Base-by-base conservation (phyloP, 2,888 invertebrate genomes). In the Drosophila sordidula region DNA sequence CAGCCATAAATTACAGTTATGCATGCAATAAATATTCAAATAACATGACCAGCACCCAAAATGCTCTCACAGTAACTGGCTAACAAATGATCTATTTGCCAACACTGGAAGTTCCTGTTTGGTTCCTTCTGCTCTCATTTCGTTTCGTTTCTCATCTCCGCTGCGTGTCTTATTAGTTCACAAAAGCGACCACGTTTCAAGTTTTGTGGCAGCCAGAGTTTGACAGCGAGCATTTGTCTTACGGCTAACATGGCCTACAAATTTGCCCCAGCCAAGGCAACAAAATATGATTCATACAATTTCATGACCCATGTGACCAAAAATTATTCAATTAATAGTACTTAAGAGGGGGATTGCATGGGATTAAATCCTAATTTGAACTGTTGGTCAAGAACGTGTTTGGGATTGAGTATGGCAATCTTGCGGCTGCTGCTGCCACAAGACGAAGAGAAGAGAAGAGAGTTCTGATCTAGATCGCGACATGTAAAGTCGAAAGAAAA, bases 1-100 rank as follows among this genome's bases (percentile, higher is more conserved):
- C 71, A 71, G 68, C 87, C 76, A 90, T 91, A 90, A 90, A 90
- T 91, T 85, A 90, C 78, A 84, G 84, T 88, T 91, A 90, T 91
- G 83, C 87, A 77, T 89, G 88, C 82, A 75, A 83, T 89, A 87
- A 91, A 91, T 90, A 89, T 86, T 75, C 82, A 76, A 88, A 85
- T 85, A 84, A 81, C 83, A 78, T 59, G 82, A 56, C 76, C 64
- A 56, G 65, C 70, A 66, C 70, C 75, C 79, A 63, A 75, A 87
- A 81, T 49, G 57, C 50, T 42, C 64, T 47, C 62, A 58, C 70
- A 81, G 67, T 75, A 78, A 85, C 85, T 63, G 79, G 86, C 82
- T 85, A 85, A 87, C 82, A 87, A 87, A 82, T 87, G 88, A 87
- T 87, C 82, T 82, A 82, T 82, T 82, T 85, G 85, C 67, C 79